Base-by-base conservation (phyloP, 1,140 invertebrate species). In the Anthonomus grandis region DNA sequence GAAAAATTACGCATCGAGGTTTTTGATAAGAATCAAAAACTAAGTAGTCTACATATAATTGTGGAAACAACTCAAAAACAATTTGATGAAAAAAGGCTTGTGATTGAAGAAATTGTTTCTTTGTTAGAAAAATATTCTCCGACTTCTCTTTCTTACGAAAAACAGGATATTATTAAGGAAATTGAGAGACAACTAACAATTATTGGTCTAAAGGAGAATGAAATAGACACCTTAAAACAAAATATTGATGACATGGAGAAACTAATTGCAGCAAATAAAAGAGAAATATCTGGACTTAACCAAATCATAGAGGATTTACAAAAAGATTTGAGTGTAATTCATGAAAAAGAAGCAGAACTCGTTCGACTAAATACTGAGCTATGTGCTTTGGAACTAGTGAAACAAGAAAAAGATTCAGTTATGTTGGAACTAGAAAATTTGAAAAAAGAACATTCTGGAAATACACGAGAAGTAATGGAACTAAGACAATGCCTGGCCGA, bases 281-380 rank as follows among this genome's bases (percentile, higher is more conserved):
- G 56, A 8, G 45, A 59, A 51, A 50, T 62, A 4, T 55, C 46
- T 4, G 46, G 56, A n/a, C 47, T 62, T 2, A 58, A 57, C 41
- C 45, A 59, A 37, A 27, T 60, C 31, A 49, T 64, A 23, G 56
- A 54, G 37, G 62, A 62, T 23, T 49, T 57, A 18, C 59, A 66
- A 34, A 59, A 19, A 27, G 63, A 62, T 49, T 21, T 66, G 9
- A 27, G 24, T 6, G 21, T 75, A 22, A 70, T 64, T 21, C 76
- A 74, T 56, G 78, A 79, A 70, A 79, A 76, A 63, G 78, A 79
- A 63, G 74, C 73, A 0, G 75, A 79, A 64, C 64, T 79, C 41
- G 42, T 52, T 2, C 47, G 38, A 8, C 17, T 59, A 36, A 36
- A 4, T 21, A 46, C 41, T 12, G 44, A 53, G 10, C 18, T 59